phyloP scores from a whole-genome alignment of 2,888 invertebrate species.

The Chrysolina haemoptera region DNA sequence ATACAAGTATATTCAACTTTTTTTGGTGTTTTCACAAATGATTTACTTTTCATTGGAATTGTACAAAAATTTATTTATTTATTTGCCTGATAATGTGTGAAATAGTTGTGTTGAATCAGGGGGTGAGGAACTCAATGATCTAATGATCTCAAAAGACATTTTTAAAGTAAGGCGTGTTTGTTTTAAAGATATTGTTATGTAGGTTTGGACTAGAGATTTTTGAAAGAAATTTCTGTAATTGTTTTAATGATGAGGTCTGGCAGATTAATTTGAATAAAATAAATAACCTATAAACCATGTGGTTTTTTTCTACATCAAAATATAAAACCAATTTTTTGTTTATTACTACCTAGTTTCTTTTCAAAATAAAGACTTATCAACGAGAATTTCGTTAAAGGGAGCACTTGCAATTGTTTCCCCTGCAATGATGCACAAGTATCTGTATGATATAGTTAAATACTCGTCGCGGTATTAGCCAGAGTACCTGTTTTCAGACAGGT shows the following conservation, averaged over 20 bases:
- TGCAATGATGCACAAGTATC: too few species aligned
- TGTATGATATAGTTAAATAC: too few species aligned
- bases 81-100: not conserved
- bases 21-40: not conserved
- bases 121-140: conserved; percentile 9
- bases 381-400: too few species aligned
- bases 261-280: conserved; percentile 17
- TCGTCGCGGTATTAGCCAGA: too few species aligned
- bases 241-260: conserved; percentile 24
- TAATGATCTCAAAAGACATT: conserved; percentile 36
- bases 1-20: not conserved
- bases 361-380: too few species aligned
- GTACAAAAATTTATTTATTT: not conserved
- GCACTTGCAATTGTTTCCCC: too few species aligned
- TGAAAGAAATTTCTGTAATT: conserved; percentile 21
- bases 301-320: not conserved
- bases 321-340: too few species aligned
- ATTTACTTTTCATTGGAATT: too few species aligned
- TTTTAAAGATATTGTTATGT: conserved; percentile 39
- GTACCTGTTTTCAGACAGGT: too few species aligned
- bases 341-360: too few species aligned
- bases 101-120: not conserved
- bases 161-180: conserved; percentile 37
- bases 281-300: not conserved
- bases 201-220: conserved; percentile 30